Conservation (phyloP, 2,888 invertebrate species). For the Chromoteleia sp. region DNA sequence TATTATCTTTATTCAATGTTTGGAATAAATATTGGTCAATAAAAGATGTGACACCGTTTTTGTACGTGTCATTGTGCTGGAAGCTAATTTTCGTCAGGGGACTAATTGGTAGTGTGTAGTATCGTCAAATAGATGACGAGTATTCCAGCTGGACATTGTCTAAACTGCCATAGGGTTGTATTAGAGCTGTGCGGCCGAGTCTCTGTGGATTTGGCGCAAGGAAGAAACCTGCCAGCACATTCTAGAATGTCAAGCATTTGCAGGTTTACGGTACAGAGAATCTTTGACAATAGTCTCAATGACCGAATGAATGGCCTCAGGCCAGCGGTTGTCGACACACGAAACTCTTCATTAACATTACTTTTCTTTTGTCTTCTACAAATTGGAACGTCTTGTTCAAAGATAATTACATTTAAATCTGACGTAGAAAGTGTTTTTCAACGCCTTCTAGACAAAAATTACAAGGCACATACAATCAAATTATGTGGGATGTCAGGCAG, state of each 20-base stretch:
- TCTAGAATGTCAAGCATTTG: slow-evolving; percentile 29
- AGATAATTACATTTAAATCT: not conserved
- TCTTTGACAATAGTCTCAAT: slow-evolving; percentile 42
- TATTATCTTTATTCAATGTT: not conserved
- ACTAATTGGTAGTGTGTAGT: slow-evolving; percentile 28
- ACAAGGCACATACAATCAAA: too few relatives aligned
- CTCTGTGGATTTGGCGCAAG: slow-evolving; percentile 6
- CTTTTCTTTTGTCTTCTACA: slow-evolving; percentile 9
- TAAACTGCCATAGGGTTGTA: slow-evolving; percentile 29
- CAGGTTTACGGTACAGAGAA: slow-evolving; percentile 19
- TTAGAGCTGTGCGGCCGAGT: slow-evolving; percentile 14
- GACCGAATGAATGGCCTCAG: slow-evolving; percentile 25
- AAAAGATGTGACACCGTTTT: not conserved
- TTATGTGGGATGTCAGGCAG: too few relatives aligned
- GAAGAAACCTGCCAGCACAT: slow-evolving; percentile 15
- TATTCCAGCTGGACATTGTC: slow-evolving; percentile 35
- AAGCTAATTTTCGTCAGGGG: slow-evolving; percentile 27
- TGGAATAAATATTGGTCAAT: not conserved
- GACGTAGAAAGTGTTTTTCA: too few relatives aligned
- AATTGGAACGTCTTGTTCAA: slow-evolving; percentile 40
- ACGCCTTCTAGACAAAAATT: too few relatives aligned
- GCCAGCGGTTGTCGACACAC: slow-evolving; percentile 19
- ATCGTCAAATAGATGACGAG: slow-evolving; percentile 35
- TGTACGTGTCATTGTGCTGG: not conserved
- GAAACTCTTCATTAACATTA: slow-evolving; percentile 33